Percentiles rank a stretch among this genome's conserved stretches.
phyloP scores from a whole-genome alignment of 2,888 invertebrate genomes.

The Iselma pallidipennis region DNA sequence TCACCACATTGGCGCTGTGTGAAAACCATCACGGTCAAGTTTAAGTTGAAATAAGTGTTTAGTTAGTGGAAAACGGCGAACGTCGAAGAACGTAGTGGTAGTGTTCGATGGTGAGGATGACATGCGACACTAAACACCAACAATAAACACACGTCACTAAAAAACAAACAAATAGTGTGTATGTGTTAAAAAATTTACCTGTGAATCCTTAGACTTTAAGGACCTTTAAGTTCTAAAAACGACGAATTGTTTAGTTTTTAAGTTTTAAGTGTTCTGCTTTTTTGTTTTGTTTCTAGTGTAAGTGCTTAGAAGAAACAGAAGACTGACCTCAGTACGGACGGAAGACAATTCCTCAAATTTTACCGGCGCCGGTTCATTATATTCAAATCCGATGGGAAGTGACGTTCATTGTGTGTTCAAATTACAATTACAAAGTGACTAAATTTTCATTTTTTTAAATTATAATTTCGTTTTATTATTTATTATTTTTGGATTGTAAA shows the following conservation, averaged over 20 bases:
- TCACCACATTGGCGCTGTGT: slow-evolving; percentile 50
- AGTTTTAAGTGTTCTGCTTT: no score
- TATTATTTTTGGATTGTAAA: slow-evolving; percentile 31
- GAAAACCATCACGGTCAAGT: slow-evolving; percentile 55
- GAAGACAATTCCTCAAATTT: background rate
- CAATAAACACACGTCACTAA: background rate
- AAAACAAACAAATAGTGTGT: slow-evolving; percentile 13
- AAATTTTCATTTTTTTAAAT: background rate
- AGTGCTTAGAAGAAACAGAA: background rate
- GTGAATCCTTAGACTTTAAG: no score
- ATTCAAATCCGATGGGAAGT: background rate
- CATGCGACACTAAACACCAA: slow-evolving; percentile 27
- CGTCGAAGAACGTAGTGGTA: slow-evolving; percentile 40
- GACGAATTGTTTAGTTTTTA: no score
- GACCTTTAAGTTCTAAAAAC: no score
- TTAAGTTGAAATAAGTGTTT: slow-evolving; percentile 51
- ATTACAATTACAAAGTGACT: slow-evolving; percentile 2
- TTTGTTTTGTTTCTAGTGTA: no score
- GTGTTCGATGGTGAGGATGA: slow-evolving; percentile 32
- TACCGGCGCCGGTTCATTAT: background rate
- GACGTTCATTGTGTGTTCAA: slow-evolving; percentile 2
- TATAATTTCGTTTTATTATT: slow-evolving; percentile 30
- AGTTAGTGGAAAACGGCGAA: slow-evolving; percentile 52
- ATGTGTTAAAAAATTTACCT: slow-evolving; percentile 15
- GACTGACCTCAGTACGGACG: background rate